Conservation (phyloP, 1,140 invertebrate species). For the Pteromalus puparum region DNA sequence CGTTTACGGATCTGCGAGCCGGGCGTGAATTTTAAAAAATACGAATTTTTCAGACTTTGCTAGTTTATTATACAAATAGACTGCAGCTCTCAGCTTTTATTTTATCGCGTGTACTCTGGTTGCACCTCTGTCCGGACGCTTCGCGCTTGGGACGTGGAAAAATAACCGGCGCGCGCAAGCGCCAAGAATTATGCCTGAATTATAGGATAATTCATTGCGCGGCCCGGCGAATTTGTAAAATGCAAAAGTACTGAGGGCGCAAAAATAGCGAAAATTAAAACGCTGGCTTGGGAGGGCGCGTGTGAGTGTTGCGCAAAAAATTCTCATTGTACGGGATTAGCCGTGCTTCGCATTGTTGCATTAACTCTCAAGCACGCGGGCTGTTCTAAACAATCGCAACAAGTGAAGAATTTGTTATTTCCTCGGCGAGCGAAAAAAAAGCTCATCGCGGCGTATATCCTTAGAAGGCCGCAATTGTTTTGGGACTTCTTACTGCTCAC, state of each 20-base stretch:
- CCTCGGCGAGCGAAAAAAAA: neutral
- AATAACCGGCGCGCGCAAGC: neutral
- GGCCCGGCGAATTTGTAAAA: neutral
- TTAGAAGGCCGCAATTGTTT: neutral
- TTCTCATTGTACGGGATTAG: neutral
- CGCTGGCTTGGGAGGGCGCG: neutral
- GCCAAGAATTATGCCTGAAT: neutral
- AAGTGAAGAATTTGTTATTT: slow-evolving; percentile 1
- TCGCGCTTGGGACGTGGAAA: neutral
- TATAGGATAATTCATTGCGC: neutral
- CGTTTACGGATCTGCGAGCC: neutral
- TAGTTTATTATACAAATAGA: neutral
- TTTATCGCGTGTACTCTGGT: neutral
- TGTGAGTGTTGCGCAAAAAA: neutral
- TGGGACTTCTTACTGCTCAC: neutral
- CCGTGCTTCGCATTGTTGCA: neutral
- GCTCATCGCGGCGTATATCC: neutral
- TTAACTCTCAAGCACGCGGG: neutral
- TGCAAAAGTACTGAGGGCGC: neutral
- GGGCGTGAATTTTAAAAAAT: neutral
- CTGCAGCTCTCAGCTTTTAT: neutral
- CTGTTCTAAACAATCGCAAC: neutral
- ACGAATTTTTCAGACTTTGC: neutral
- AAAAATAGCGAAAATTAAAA: neutral
- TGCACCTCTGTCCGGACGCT: too few species aligned